Base-by-base conservation (phyloP, 2,888 invertebrate species). In the Luperina testacea region DNA sequence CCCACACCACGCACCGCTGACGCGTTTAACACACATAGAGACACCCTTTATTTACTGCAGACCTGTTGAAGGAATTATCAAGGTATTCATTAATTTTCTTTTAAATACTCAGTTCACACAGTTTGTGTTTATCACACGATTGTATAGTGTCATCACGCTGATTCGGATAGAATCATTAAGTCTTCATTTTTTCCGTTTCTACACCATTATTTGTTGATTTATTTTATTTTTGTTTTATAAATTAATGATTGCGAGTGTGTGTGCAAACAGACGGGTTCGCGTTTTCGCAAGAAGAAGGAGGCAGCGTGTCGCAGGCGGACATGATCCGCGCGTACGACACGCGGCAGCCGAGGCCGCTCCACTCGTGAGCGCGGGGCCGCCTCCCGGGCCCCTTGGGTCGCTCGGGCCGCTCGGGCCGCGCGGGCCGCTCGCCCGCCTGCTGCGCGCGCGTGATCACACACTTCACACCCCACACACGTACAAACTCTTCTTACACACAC, bases 221-320 rank as follows among this genome's bases (percentile, higher is more conserved):
- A 61, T 75, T 32, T 27, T n/a, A 17, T 42, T 8, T 65, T 64
- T 64, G n/a, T 32, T 61, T 61, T 59, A 48, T 71, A 38, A 80
- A 69, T 65, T 82, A 69, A 81, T 76, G 53, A 59, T 83, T 82
- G 89, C 83, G 79, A 42, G 83, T 84, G 90, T 87, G 81, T 81
- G 85, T 78, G 78, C 82, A 88, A 92, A 86, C 97, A 99, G 99
- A 99, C 98, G 99, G 99, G 87, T 99, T 98, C 97, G 99, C 99
- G 89, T 99, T 99, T 97, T 99, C 99, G 68, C 99, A 99, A 98
- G 99, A 99, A 97, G 99, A 99, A 97, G 99, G 99, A 93, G 99
- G 99, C 88, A 98, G 98, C 91, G 98, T 99, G 86, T 98, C 99
- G 74, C 99, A 99, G 97, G 98, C 99, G 88, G 99, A 99, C 93